These are phyloP conservation scores for Idaea biselata DNA, from an alignment of 2,888 invertebrate species.

Conservation along the genomic window DNA sequence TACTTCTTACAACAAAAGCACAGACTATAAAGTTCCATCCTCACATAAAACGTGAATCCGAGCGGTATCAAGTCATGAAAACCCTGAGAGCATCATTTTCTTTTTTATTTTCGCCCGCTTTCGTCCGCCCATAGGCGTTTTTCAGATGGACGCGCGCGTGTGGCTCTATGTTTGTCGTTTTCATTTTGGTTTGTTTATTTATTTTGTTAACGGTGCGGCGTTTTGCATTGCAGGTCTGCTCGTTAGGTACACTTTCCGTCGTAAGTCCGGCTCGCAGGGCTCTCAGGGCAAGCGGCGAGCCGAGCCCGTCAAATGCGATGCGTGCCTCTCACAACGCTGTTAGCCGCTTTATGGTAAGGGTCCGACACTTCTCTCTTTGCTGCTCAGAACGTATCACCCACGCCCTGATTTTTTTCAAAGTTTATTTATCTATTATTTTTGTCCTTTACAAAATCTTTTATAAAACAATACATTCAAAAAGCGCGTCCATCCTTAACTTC, in stretches of 20 bases:
- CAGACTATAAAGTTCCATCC: constrained; percentile 52
- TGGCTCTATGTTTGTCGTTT: constrained; percentile 60
- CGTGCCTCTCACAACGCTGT: constrained; percentile 81
- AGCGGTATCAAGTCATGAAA: constrained; percentile 66
- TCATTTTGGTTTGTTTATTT: constrained; percentile 66
- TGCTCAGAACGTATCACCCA: constrained; percentile 44
- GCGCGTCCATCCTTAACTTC: constrained; percentile 66
- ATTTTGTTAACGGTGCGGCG: constrained; percentile 79
- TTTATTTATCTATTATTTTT: constrained; percentile 36
- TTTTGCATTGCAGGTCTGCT: constrained; percentile 82
- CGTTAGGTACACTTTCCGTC: constrained; percentile 82
- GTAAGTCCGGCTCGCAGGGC: constrained; percentile 80
- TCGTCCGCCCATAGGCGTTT: constrained; percentile 73
- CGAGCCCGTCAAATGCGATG: constrained; percentile 79
- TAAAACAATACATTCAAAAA: constrained; percentile 46
- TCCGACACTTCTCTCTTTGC: constrained; percentile 50
- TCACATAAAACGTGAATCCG: constrained; percentile 64
- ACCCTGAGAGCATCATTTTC: constrained; percentile 59
- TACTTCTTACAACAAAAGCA: constrained; percentile 41
- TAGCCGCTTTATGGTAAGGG: constrained; percentile 79
- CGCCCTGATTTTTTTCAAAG: not conserved
- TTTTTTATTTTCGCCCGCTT: constrained; percentile 69
- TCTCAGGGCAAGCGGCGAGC: constrained; percentile 76
- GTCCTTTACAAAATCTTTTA: constrained; percentile 38
- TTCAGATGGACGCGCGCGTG: constrained; percentile 77